Evolutionary conservation across 1,140 invertebrate genomes (phyloP), one percentile per base, ranked within the genome.

Genomic region (Drosophila bocqueti): DNA sequence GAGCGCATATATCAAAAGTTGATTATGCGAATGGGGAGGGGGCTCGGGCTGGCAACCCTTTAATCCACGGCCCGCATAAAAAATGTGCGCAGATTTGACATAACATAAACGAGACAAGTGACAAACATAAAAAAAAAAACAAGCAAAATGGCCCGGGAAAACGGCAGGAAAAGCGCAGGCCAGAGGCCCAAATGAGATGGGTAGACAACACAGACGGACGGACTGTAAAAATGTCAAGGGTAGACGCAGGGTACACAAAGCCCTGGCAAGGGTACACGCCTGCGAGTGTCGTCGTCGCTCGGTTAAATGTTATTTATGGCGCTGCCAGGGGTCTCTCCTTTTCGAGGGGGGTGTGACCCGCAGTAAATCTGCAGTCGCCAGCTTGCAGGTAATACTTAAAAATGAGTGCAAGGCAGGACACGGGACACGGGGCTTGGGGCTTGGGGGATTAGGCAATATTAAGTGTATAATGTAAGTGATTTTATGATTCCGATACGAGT

Each of bases 81-180:
- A 89, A 89, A 82, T 83, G 81, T 81, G 75, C 60, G 68, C 86
- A 83, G 79, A 90, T 91, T 87, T 90, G 79, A 90, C 82, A 89
- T 79, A 81, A 79, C 81, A 81, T 85, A 85, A 89, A 85, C 81
- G 69, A 85, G 75, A 81, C 81, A 90, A 89, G 85, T 84, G 85
- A 90, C 85, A 90, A 90, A 73, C 66, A 89, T 76, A 79, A 79
- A 76, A 85, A 76, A 52, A 50, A 71, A 79, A 36, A 62, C 40
- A 63, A 55, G 40, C 45, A 68, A 49, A 74, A 36, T 47, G 77
- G 71, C 24, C 55, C 43, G 42, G 54, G 68, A 46, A 71, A 45
- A 24, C 54, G 38, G 67, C 40, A 45, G 67, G 40, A 34, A 65
- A 65, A 40, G 38, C 18, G 46, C 24, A 40, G 36, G 36, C 59